A percentile compares a stretch with the other conserved stretches of the same genome.
Evolutionary conservation across 1,140 invertebrate species (phyloP).

Genomic region (Pseudomyrmex pallidus): DNA sequence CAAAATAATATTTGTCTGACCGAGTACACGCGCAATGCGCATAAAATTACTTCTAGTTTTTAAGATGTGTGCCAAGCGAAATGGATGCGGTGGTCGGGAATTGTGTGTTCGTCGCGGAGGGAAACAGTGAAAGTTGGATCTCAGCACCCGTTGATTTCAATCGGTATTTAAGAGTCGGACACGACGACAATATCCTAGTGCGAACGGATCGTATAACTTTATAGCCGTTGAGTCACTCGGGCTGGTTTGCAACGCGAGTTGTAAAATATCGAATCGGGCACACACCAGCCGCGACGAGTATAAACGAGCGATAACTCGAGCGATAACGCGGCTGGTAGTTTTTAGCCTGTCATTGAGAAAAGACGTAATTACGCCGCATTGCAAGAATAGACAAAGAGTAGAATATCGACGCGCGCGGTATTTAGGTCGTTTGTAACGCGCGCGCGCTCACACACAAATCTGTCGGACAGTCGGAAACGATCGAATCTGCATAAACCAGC

Average conservation of each 20-base stretch:
- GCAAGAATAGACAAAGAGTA: conserved; percentile 14
- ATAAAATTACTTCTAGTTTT: no score
- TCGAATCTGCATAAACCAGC: conserved; percentile 53
- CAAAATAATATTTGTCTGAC: no score
- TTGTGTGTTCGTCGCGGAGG: background rate
- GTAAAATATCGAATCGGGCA: conserved; percentile 16
- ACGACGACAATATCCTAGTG: conserved; percentile 17
- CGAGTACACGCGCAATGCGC: no score
- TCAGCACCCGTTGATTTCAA: background rate
- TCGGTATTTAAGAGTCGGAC: conserved; percentile 22
- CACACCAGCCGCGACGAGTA: conserved; percentile 13
- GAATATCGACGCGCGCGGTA: conserved; percentile 41
- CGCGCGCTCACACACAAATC: background rate
- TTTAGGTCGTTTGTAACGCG: conserved; percentile 33
- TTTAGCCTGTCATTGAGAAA: conserved; percentile 24
- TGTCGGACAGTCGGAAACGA: conserved; percentile 52
- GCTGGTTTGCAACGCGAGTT: background rate
- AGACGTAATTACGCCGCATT: conserved; percentile 20
- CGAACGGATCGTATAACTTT: conserved; percentile 8
- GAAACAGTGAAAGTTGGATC: background rate
- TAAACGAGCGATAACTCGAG: conserved; percentile 40
- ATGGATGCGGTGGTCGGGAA: background rate
- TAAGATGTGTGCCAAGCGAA: background rate
- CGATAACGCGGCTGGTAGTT: conserved; percentile 28
- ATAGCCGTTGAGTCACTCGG: background rate